A percentile compares a stretch with the other conserved stretches of the same genome.
Evolutionary conservation across 1,140 invertebrate species (phyloP).

Genomic region (Aleiodes sp.): DNA sequence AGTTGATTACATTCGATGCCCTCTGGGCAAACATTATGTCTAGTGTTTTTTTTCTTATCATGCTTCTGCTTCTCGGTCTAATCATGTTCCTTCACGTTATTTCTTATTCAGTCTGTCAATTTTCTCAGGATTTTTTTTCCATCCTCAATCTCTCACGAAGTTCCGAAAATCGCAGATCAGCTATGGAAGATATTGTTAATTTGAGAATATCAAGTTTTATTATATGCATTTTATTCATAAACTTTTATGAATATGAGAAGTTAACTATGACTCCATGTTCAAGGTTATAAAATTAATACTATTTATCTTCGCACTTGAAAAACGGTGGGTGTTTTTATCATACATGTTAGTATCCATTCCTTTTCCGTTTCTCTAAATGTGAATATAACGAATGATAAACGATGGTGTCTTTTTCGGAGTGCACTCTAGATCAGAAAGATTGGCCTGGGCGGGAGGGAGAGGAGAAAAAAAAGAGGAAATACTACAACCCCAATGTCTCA

Average conservation of each 20-base stretch:
- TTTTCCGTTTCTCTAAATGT: background rate
- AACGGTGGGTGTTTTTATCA: constrained; percentile 8
- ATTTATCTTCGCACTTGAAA: background rate
- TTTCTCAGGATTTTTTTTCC: too few relatives aligned
- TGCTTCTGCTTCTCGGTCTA: background rate
- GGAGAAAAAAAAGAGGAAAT: background rate
- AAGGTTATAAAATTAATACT: background rate
- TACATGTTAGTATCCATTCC: background rate
- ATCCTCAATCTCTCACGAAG: too few relatives aligned
- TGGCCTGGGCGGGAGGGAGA: background rate
- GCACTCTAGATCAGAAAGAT: constrained; percentile 18
- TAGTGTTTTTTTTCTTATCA: background rate
- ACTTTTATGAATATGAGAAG: background rate
- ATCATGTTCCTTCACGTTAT: background rate
- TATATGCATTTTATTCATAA: background rate
- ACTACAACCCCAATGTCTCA: background rate
- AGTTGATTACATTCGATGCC: constrained; percentile 5
- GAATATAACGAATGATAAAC: constrained; percentile 28
- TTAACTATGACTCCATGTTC: background rate
- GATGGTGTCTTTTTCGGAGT: constrained; percentile 12
- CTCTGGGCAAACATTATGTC: background rate
- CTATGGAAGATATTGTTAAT: too few relatives aligned
- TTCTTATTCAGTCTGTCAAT: background rate
- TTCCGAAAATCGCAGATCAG: too few relatives aligned
- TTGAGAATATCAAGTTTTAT: background rate